Evolutionary conservation across 2,113 vertebrate genomes (phyloP), one percentile per base, ranked within the genome.

Genomic region (Bucco capensis): DNA sequence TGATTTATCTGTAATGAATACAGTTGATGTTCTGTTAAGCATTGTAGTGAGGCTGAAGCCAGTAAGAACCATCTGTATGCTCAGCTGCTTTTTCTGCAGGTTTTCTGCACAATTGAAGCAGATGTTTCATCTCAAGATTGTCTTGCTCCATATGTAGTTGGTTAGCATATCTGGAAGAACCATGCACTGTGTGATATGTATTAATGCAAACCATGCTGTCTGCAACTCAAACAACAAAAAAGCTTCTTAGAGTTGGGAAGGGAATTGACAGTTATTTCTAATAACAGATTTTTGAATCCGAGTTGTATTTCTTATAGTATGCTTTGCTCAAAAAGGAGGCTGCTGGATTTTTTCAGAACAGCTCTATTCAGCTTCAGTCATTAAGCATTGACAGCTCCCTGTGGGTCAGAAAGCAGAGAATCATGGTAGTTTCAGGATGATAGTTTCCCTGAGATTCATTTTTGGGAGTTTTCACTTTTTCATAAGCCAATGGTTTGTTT

Each of bases 401-500:
- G 24, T 56, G 8, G 1, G 23, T 91, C n/a, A 78, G 75, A 77
- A 91, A 80, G 46, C 33, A 46, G 61, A 49, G 46, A 64, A 35
- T 77, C 40, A 5, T 4, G 47, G 38, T 51, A 42, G n/a, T 62
- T 90, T 83, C 49, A 62, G 42, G 50, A 54, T 66, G 14, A 42
- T 37, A 31, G 19, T 33, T 88, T 83, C 53, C 78, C 83, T 93
- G 77, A 76, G 27, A 56, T 33, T 22, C 2, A 6, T 30, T 50
- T 72, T 75, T 38, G 49, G 2, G 27, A 70, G 31, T n/a, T 12
- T 90, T 93, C 6, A 37, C 35, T 76, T 42, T 90, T 47, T 35
- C 82, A 62, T 77, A 58, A 89, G 76, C 11, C 70, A 62, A 93
- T 13, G 50, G 28, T 83, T 88, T 96, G 81, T 91, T 95, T 96